Conservation (phyloP, 2,888 invertebrate genomes). For the Ceriagrion tenellum region DNA sequence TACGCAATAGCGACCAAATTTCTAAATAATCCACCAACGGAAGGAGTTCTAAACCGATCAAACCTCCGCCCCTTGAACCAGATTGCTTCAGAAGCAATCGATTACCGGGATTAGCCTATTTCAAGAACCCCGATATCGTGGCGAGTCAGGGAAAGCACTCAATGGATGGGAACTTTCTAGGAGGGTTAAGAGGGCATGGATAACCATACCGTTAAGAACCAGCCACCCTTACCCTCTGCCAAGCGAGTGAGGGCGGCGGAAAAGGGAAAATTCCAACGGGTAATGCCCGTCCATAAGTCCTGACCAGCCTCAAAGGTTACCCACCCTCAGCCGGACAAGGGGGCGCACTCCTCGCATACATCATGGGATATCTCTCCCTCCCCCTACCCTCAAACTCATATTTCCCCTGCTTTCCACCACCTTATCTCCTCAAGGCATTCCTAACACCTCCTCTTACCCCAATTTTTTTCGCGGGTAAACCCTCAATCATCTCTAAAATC, state of each 20-base stretch:
- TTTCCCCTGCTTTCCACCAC: neutral
- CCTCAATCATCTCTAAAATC: slow-evolving; percentile 15
- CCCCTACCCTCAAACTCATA: neutral
- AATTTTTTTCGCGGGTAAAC: neutral
- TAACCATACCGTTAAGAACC: neutral
- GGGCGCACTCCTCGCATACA: slow-evolving; percentile 36
- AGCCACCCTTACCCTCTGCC: neutral
- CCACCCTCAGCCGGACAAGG: neutral
- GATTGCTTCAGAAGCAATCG: too few relatives aligned
- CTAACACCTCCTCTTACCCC: neutral
- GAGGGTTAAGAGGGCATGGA: neutral
- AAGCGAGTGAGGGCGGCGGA: too few relatives aligned
- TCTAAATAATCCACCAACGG: too few relatives aligned
- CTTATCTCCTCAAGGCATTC: neutral
- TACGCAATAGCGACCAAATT: too few relatives aligned
- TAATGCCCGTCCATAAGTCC: neutral
- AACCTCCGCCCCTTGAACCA: too few relatives aligned
- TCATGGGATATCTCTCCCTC: neutral
- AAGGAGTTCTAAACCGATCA: too few relatives aligned
- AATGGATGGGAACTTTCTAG: too few relatives aligned
- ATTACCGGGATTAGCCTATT: too few relatives aligned
- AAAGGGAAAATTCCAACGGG: neutral
- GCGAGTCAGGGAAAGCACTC: too few relatives aligned
- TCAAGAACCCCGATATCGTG: too few relatives aligned
- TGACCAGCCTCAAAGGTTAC: slow-evolving; percentile 35